Base-by-base conservation (phyloP, 2,113 vertebrate genomes). In the Prinia subflava region DNA sequence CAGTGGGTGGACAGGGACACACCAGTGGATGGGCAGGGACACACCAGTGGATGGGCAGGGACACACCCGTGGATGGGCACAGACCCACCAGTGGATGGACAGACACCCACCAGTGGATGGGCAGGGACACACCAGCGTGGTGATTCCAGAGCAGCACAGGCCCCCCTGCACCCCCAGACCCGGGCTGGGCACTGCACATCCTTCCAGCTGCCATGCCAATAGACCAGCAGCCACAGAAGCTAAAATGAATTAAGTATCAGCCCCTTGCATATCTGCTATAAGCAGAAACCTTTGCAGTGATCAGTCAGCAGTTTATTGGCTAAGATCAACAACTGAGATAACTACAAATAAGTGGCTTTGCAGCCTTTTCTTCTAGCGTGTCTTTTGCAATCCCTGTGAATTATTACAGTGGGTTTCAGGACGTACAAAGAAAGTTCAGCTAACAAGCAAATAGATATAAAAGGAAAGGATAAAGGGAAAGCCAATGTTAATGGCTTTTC, bases 301-400 rank as follows among this genome's bases (percentile, higher is more conserved):
- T 96, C 85, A 86, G 80, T 89, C 90, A 95, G 93, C 92, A 92
- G 67, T 95, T 93, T 97, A 96, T 96, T 96, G 96, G 92, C 77
- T 80, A 60, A 93, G 93, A 97, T 97, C 93, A 95, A 93, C 92
- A 77, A 85, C 69, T 33, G 90, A 96, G 96, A 95, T 95, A 92
- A 84, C 88, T 92, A 97, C 95, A 95, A 96, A 95, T 96, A 93
- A 93, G 96, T 93, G 88, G 92, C 92, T 96, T 96, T 95, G 86
- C 92, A 94, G 87, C 83, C 86, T 88, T 94, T 95, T 92, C 92
- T 97, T 95, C 92, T 67, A 79, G 67, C 59, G 31, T 74, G 90
- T 81, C 93, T 96, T 93, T 90, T 94, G 96, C 90, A 95, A 95
- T 94, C 94, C 56, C 44, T 77, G 89, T 94, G 92, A 95, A 84